Percentiles rank a stretch among this genome's conserved stretches.
These are phyloP conservation scores for Lucinisca nassula DNA, from an alignment of 2,888 invertebrate genomes.

Conservation along the genomic window DNA sequence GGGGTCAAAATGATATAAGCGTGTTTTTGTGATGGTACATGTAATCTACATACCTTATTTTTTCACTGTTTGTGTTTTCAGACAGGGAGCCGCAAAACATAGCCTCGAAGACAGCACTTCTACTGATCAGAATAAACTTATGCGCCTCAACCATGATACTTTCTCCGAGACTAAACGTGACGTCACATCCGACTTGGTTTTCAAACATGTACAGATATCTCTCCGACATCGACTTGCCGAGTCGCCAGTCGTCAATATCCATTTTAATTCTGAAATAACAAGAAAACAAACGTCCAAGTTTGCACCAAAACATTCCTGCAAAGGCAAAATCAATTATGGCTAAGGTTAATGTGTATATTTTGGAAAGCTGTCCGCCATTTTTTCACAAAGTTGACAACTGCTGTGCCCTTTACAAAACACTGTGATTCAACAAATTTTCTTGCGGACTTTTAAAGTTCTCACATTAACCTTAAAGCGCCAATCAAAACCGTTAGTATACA, in stretches of 20 bases:
- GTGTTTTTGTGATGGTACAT: no score
- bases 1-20: no score
- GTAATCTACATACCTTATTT: conserved; percentile 41
- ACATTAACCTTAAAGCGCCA: not conserved
- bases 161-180: conserved; percentile 54
- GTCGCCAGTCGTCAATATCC: conserved; percentile 62
- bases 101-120: conserved; percentile 68
- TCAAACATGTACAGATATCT: conserved; percentile 63
- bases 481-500: not conserved
- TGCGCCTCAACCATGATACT: conserved; percentile 51
- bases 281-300: not conserved
- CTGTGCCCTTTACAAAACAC: not conserved
- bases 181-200: conserved; percentile 66
- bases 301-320: not conserved
- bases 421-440: not conserved
- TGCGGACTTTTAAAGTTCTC: not conserved
- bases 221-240: conserved; percentile 49
- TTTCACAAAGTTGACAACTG: not conserved
- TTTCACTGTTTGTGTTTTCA: conserved; percentile 38
- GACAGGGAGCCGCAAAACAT: conserved; percentile 69
- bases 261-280: conserved; percentile 37
- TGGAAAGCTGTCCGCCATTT: not conserved
- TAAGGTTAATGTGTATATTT: not conserved
- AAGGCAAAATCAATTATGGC: not conserved
- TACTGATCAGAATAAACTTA: conserved; percentile 60